A percentile compares a stretch with the other conserved stretches of the same genome.
Conservation (phyloP, 1,140 invertebrate species). For the Ooceraea biroi region DNA sequence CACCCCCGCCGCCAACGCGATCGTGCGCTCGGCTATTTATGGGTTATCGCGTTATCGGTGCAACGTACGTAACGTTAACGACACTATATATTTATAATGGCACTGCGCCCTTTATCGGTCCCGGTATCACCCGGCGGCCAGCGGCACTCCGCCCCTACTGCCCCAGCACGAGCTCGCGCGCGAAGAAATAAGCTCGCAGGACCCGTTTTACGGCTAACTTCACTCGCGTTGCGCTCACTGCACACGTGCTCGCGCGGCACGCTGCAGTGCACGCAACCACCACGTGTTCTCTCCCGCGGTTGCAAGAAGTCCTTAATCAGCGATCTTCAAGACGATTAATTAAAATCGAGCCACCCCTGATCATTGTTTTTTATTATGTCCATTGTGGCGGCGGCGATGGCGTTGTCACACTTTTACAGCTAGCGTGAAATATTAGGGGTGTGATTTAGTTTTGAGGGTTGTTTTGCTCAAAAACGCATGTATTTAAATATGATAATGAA, state of each 20-base stretch:
- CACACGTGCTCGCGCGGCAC: slow-evolving; percentile 39
- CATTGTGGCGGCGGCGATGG: neutral
- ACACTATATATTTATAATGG: slow-evolving; percentile 56
- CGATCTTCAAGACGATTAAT: slow-evolving; percentile 22
- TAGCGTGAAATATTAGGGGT: no score
- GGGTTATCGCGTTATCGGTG: slow-evolving; percentile 61
- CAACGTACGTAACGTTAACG: slow-evolving; percentile 50
- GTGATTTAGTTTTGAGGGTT: no score
- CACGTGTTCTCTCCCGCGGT: slow-evolving; percentile 10
- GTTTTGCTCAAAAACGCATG: no score
- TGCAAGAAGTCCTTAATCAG: neutral
- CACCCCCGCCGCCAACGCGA: no score
- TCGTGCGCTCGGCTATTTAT: slow-evolving; percentile 49
- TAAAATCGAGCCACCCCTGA: slow-evolving; percentile 43
- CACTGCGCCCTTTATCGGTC: slow-evolving; percentile 41
- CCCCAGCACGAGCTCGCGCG: slow-evolving; percentile 21
- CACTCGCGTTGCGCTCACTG: slow-evolving; percentile 33
- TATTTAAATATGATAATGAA: no score
- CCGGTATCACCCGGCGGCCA: slow-evolving; percentile 33
- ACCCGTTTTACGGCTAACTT: slow-evolving; percentile 60
- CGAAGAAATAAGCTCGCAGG: slow-evolving; percentile 32
- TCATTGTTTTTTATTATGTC: slow-evolving; percentile 10
- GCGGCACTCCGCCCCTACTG: neutral
- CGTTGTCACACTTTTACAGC: neutral
- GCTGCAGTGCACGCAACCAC: neutral